These are phyloP conservation scores for Pycnonotus jocosus DNA, from an alignment of 2,113 vertebrate genomes.

Conservation along the genomic window DNA sequence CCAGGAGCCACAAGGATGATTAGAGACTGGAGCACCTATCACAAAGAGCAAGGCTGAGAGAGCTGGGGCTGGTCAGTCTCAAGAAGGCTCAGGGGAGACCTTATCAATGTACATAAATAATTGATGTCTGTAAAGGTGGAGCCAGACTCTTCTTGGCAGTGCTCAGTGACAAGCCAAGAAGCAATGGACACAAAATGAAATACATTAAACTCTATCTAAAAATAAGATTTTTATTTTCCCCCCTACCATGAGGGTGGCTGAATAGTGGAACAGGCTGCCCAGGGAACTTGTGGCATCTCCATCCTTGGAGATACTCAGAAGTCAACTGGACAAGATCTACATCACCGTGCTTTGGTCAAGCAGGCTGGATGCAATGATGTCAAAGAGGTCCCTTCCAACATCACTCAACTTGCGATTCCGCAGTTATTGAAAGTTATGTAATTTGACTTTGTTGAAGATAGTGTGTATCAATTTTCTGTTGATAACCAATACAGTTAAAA, in stretches of 20 bases:
- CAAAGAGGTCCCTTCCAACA: background rate
- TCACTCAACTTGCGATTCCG: background rate
- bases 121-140: background rate
- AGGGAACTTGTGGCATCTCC: background rate
- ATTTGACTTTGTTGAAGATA: background rate
- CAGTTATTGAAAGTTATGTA: background rate
- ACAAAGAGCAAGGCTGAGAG: background rate
- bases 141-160: background rate
- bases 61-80: background rate
- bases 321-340: background rate
- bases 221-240: background rate
- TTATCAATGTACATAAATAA: background rate
- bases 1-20: background rate
- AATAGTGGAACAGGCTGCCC: background rate
- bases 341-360: background rate
- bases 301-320: background rate
- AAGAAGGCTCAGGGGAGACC: background rate
- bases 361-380: background rate
- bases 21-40: background rate
- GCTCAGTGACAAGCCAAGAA: background rate
- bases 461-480: background rate
- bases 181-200: background rate
- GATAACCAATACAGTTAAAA: background rate
- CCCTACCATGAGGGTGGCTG: background rate
- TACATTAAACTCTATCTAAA: background rate